These are phyloP conservation scores for Sarcophilus harrisii DNA, from an alignment of 2,797 vertebrate species.

Conservation along the genomic window DNA sequence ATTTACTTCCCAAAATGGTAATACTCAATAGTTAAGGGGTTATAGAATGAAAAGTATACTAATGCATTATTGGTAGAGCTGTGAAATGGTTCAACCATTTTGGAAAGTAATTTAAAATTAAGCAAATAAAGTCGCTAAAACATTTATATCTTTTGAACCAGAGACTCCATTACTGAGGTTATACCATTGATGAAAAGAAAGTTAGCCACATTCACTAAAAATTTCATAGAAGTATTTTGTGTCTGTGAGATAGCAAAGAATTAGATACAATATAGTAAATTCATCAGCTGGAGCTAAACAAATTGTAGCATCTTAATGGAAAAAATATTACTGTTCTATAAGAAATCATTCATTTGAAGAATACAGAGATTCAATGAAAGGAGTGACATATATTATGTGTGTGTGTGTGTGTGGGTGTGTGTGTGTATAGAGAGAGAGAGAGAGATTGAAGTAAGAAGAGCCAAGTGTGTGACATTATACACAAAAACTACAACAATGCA, in stretches of 20 bases:
- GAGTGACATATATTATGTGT: too few relatives aligned
- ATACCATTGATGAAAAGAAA: neutral
- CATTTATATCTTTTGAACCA: neutral
- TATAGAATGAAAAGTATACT: neutral
- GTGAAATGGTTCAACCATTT: neutral
- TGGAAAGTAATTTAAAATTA: neutral
- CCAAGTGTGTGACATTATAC: neutral
- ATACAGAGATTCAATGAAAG: neutral
- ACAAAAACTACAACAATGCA: neutral
- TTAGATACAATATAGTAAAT: neutral
- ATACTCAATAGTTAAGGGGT: neutral
- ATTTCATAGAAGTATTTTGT: neutral
- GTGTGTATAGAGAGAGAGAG: too few relatives aligned
- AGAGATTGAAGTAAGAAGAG: neutral
- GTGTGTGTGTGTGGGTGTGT: too few relatives aligned
- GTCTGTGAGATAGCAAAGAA: neutral
- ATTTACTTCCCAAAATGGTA: neutral
- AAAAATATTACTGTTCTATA: neutral
- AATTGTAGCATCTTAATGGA: neutral
- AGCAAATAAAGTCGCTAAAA: neutral
- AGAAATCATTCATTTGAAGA: neutral
- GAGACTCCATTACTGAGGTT: neutral
- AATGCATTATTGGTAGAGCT: neutral
- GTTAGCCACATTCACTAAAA: neutral
- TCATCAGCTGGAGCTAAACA: neutral